Conservation (phyloP, 2,888 invertebrate genomes). For the Epirrita christyi region DNA sequence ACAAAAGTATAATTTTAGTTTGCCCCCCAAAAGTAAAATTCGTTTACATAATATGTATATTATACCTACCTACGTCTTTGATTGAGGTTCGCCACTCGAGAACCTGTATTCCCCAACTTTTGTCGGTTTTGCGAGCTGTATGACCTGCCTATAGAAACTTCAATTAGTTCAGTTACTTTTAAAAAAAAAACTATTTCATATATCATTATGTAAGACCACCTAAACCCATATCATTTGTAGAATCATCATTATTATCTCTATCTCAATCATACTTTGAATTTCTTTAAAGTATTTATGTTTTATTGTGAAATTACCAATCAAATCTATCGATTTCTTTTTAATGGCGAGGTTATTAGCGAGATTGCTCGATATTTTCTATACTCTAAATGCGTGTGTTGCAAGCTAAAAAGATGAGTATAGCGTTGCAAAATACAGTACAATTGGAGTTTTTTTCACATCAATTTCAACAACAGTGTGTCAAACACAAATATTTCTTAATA, state of each 20-base stretch:
- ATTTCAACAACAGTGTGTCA: neutral
- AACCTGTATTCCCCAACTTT: no score
- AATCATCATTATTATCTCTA: slow-evolving; percentile 11
- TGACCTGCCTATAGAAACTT: no score
- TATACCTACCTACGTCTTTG: no score
- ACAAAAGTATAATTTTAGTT: no score
- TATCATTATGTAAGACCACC: neutral
- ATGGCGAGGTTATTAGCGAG: slow-evolving; percentile 33
- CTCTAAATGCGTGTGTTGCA: slow-evolving; percentile 15
- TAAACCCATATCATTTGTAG: neutral
- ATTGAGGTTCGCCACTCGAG: no score
- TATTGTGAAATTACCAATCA: slow-evolving; percentile 42
- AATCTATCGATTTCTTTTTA: slow-evolving; percentile 45
- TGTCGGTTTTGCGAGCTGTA: no score
- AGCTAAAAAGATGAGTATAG: slow-evolving; percentile 12
- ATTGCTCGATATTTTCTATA: slow-evolving; percentile 20
- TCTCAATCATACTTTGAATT: slow-evolving; percentile 12
- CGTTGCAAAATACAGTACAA: slow-evolving; percentile 6
- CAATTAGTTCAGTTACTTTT: no score
- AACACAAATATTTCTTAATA: no score
- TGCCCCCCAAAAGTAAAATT: no score
- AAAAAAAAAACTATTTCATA: no score
- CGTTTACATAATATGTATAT: no score
- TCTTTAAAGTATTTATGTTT: slow-evolving; percentile 37
- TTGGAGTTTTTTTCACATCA: neutral